Percentiles rank a stretch among this genome's conserved stretches.
Evolutionary conservation across 1,140 invertebrate species (phyloP).

Genomic region (Caerostris darwini): DNA sequence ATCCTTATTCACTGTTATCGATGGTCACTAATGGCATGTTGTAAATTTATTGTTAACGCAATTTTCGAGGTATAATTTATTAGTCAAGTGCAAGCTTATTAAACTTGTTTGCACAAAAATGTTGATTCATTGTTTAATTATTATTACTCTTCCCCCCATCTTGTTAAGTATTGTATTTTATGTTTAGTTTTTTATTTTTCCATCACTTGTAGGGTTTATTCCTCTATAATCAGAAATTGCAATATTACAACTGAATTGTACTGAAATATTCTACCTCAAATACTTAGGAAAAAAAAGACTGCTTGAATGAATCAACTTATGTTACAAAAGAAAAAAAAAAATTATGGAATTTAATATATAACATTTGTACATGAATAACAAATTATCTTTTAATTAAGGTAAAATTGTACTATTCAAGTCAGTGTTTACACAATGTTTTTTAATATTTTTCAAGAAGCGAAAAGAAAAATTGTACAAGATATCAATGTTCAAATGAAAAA

Average conservation of each 20-base stretch:
- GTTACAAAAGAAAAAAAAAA: not conserved
- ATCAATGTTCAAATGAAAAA: constrained; percentile 54
- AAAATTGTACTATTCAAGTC: not conserved
- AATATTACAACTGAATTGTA: constrained; percentile 12
- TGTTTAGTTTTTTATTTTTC: not conserved
- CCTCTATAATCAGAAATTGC: constrained; percentile 25
- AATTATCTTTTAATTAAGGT: not conserved
- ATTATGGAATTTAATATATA: not conserved
- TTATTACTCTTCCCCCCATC: not conserved
- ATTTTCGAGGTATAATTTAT: constrained; percentile 28
- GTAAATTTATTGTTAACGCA: constrained; percentile 25
- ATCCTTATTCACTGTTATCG: constrained; percentile 3
- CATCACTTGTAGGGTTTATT: not conserved
- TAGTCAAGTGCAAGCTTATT: not conserved
- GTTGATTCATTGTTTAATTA: not conserved
- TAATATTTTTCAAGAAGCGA: not conserved
- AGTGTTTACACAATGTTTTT: not conserved
- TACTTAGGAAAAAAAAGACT: not conserved
- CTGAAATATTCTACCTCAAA: constrained; percentile 49
- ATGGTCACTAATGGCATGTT: not conserved
- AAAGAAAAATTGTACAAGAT: not conserved
- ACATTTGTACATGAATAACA: not conserved
- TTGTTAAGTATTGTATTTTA: not conserved
- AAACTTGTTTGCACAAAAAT: not conserved
- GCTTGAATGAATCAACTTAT: not conserved